phyloP scores from a whole-genome alignment of 1,140 invertebrate genomes.

The Plutomurus gul region DNA sequence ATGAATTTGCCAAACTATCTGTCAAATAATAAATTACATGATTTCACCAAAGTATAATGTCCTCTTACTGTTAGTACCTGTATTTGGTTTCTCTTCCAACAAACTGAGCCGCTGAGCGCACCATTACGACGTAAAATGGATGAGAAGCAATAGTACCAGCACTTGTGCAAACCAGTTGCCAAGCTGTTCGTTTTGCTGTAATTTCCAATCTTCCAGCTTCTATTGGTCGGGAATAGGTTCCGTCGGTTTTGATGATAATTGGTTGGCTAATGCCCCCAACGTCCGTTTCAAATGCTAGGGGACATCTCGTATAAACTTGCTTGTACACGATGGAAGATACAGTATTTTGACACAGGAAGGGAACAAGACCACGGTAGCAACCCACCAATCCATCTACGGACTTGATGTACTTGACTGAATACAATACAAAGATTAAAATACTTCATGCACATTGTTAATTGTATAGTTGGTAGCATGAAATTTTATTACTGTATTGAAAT shows the following conservation, averaged over 20 bases:
- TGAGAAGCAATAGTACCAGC: constrained; percentile 79
- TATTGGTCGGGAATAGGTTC: background rate
- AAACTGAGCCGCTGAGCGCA: constrained; percentile 92
- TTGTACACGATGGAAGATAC: constrained; percentile 23
- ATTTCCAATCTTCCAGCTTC: constrained; percentile 31
- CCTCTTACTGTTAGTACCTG: constrained; percentile 60
- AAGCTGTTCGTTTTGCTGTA: constrained; percentile 33
- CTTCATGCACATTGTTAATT: background rate
- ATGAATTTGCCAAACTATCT: background rate
- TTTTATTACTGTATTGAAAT: constrained; percentile 75
- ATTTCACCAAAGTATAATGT: background rate
- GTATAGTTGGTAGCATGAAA: background rate
- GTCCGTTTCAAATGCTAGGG: background rate
- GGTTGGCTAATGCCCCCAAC: background rate
- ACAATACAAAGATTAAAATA: constrained; percentile 36
- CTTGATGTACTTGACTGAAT: constrained; percentile 77
- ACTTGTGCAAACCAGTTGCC: constrained; percentile 45
- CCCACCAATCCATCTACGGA: constrained; percentile 79
- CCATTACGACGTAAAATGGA: constrained; percentile 73
- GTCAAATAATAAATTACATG: background rate
- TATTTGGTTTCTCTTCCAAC: constrained; percentile 83
- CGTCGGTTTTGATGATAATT: background rate
- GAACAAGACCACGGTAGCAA: constrained; percentile 74
- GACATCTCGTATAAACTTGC: background rate
- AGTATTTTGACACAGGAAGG: constrained; percentile 33